Conservation (phyloP, 2,113 vertebrate species). For the Pongo pygmaeus region DNA sequence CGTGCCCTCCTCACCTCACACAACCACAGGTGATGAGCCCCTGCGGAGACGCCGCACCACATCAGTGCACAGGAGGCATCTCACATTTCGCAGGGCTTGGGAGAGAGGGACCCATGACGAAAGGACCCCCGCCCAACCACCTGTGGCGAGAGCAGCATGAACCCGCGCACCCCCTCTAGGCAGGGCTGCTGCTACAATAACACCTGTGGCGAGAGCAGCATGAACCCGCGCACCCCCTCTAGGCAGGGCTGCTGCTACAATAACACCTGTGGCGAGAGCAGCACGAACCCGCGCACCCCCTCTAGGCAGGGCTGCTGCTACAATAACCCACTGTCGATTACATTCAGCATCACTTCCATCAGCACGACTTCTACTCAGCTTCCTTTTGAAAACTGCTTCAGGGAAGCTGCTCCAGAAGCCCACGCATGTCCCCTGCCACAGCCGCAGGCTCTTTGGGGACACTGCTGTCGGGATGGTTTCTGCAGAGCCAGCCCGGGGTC, state of each 20-base stretch:
- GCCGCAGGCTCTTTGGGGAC: not conserved
- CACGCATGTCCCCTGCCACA: not conserved
- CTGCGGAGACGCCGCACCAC: too few relatives aligned
- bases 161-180: not conserved
- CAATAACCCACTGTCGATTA: not conserved
- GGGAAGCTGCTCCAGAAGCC: not conserved
- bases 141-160: not conserved
- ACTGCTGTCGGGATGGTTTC: not conserved
- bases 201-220: not conserved
- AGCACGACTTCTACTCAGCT: not conserved
- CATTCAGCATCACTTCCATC: not conserved
- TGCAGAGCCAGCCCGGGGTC: not conserved
- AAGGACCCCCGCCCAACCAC: not conserved
- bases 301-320: not conserved
- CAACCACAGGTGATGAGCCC: too few relatives aligned
- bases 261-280: not conserved
- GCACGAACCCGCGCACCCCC: not conserved
- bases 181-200: not conserved
- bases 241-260: not conserved
- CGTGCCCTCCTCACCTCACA: too few relatives aligned
- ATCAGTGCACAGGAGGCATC: too few relatives aligned
- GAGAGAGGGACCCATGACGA: not conserved
- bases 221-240: not conserved
- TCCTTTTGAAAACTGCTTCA: not conserved
- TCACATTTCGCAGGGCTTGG: not conserved